Evolutionary conservation across 2,113 vertebrate species (phyloP), one percentile per base, ranked within the genome.

Genomic region (Trogon surrucura): DNA sequence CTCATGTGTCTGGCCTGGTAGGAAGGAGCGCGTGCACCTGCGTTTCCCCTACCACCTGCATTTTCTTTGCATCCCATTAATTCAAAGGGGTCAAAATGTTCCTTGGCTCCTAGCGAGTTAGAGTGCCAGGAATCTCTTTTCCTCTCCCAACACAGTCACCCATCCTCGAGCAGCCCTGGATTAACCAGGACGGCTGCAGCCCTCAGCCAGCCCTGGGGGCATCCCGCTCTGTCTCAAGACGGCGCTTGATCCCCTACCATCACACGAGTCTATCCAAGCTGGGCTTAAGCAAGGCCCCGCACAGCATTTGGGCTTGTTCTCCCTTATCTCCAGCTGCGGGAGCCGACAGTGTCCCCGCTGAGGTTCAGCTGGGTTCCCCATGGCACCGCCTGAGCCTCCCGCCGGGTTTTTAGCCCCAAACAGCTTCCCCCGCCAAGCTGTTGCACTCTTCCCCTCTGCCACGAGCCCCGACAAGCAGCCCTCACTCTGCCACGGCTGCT

Each of bases 201-300:
- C 41, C 70, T 38, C 47, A 7, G 51, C 62, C 81, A 62, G 50
- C 25, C 13, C 0, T 1, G 10, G 23, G 80, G 47, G 7, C 34
- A 16, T n/a, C 83, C 69, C 1, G 0, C 25, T 58, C 60, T 29
- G 30, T 51, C 22, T 0, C 66, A 3, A 21, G 66, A 29, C 25
- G 65, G 25, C 7, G 12, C 48, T 41, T 5, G 22, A 26, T 74
- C 58, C 60, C 13, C 0, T 0, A 3, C 0, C 6, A 19, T 66
- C 84, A 1, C 30, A 26, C 5, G 3, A 27, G 51, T 56, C 56
- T 44, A 5, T 27, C 11, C 36, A 4, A 47, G 9, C 41, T 26
- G 75, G 30, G 64, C 47, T 36, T 30, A 5, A 62, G 72, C 32
- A 7, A 22, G 30, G 17, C 54, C 62, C 10, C 11, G 1, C 0